Percentiles rank a stretch among this genome's conserved stretches.
Conservation (phyloP, 2,113 vertebrate genomes). For the Atrichornis clamosus region DNA sequence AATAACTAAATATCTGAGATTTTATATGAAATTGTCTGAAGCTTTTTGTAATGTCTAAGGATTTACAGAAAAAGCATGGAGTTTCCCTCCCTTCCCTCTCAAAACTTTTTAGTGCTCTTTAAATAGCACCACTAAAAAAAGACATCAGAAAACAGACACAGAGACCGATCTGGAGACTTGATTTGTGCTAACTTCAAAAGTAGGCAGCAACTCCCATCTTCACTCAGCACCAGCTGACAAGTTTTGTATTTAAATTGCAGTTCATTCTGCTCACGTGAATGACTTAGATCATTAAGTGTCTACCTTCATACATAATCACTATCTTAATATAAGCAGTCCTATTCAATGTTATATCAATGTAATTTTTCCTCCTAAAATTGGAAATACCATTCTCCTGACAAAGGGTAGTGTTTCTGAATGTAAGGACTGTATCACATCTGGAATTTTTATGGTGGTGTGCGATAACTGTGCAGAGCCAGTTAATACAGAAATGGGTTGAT, state of each 20-base stretch:
- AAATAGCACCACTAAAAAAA: background rate
- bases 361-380: background rate
- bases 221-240: background rate
- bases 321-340: background rate
- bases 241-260: background rate
- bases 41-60: background rate
- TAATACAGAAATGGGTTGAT: background rate
- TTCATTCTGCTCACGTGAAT: background rate
- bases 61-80: background rate
- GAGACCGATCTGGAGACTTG: background rate
- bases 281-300: background rate
- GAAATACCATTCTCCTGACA: background rate
- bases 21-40: background rate
- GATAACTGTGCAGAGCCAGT: background rate
- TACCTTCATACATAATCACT: background rate
- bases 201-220: background rate
- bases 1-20: background rate
- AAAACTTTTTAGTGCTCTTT: background rate
- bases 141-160: background rate
- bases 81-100: background rate
- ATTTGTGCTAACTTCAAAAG: background rate
- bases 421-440: background rate
- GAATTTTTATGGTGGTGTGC: constrained; percentile 14
- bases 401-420: background rate
- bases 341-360: background rate